Conservation (phyloP, 1,140 invertebrate species). For the Magallana angulata region DNA sequence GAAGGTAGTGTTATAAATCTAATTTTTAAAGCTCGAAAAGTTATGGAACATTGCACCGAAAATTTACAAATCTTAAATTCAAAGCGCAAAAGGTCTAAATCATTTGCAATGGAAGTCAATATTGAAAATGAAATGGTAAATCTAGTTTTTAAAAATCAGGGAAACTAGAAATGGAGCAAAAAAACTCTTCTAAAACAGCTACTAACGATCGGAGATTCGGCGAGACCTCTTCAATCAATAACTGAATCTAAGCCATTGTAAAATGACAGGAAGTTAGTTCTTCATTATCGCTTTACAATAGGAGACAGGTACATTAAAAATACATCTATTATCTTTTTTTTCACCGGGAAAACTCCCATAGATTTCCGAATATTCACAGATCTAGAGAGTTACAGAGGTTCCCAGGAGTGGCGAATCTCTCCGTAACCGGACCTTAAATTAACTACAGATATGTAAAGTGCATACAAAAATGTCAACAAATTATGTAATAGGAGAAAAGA, state of each 20-base stretch:
- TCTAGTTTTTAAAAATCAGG: too few species aligned
- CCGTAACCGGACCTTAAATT: neutral
- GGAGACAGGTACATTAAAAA: slow-evolving; percentile 25
- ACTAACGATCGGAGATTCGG: neutral
- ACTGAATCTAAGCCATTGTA: neutral
- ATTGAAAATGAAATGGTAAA: too few species aligned
- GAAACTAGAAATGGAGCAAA: too few species aligned
- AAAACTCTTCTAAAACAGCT: neutral
- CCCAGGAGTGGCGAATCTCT: neutral
- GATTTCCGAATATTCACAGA: neutral
- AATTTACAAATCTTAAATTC: too few species aligned
- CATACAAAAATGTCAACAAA: neutral
- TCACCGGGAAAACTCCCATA: neutral
- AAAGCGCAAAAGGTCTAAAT: too few species aligned
- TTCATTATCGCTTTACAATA: slow-evolving; percentile 12
- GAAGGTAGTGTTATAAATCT: too few species aligned
- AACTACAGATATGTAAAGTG: neutral
- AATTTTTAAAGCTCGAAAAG: too few species aligned
- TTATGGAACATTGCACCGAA: too few species aligned
- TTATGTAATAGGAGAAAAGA: neutral
- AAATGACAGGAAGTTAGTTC: slow-evolving; percentile 10
- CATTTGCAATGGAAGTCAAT: too few species aligned
- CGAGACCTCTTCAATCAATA: neutral
- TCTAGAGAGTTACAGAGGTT: neutral
- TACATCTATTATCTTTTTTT: slow-evolving; percentile 1